These are phyloP conservation scores for Hapalemur alaotrensis DNA, from an alignment of 2,797 vertebrate species.

Conservation along the genomic window DNA sequence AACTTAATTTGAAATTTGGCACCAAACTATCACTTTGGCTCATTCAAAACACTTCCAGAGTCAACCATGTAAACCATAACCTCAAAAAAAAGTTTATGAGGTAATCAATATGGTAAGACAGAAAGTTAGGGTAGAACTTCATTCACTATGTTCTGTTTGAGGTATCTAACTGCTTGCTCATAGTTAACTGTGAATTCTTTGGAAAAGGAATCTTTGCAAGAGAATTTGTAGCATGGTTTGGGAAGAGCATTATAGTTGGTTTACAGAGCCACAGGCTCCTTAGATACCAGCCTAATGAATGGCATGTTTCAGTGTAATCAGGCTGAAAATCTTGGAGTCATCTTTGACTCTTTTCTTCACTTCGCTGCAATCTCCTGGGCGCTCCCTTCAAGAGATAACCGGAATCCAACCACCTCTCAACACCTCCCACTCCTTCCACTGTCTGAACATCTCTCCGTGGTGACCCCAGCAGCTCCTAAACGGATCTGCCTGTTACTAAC, in stretches of 20 bases:
- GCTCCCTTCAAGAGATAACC: not conserved
- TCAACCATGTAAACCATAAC: not conserved
- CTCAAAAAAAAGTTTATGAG: not conserved
- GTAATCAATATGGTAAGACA: not conserved
- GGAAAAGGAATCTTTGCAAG: not conserved
- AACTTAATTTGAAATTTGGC: conserved; percentile 14
- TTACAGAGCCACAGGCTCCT: not conserved
- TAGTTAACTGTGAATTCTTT: not conserved
- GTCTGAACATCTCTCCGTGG: not conserved
- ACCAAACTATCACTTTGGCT: not conserved
- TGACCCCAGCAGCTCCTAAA: not conserved
- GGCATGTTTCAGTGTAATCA: not conserved
- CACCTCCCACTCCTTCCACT: not conserved
- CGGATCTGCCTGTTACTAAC: not conserved
- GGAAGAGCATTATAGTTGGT: not conserved
- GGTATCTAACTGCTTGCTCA: not conserved
- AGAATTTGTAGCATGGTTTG: not conserved
- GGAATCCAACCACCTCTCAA: not conserved
- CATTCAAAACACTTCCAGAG: not conserved
- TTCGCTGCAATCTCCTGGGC: not conserved
- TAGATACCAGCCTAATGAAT: not conserved
- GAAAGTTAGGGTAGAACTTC: not conserved
- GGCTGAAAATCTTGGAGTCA: not conserved
- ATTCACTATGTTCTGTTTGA: not conserved
- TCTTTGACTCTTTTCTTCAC: not conserved